These are phyloP conservation scores for Etheostoma nigrum DNA, from an alignment of 2,797 vertebrate genomes.

Conservation along the genomic window DNA sequence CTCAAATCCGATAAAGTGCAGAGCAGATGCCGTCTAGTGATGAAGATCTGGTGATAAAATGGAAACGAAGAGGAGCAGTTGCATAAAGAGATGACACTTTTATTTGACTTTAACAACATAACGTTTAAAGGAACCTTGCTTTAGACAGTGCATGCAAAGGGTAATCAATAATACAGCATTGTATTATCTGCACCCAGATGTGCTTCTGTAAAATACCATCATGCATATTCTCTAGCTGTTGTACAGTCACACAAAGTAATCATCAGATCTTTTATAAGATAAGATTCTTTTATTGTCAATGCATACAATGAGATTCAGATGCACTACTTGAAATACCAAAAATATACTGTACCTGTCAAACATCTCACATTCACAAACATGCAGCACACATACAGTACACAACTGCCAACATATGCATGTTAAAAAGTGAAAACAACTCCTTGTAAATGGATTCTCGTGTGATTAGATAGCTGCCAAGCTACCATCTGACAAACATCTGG, in stretches of 20 bases:
- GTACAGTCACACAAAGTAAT: constrained; percentile 17
- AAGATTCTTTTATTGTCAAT: too few relatives aligned
- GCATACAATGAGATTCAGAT: too few relatives aligned
- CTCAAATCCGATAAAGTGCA: neutral
- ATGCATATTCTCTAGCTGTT: constrained; percentile 14
- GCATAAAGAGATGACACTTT: neutral
- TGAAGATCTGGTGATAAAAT: neutral
- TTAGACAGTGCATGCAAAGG: too few relatives aligned
- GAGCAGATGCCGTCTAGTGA: neutral
- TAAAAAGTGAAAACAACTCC: constrained; percentile 1
- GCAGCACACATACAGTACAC: too few relatives aligned
- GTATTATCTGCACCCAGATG: neutral
- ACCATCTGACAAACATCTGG: constrained; percentile 64
- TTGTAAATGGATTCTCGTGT: constrained; percentile 16
- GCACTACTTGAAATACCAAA: too few relatives aligned
- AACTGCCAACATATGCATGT: too few relatives aligned
- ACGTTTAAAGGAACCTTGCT: neutral
- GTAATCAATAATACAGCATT: too few relatives aligned
- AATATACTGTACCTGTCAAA: too few relatives aligned
- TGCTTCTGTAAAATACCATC: constrained; percentile 1
- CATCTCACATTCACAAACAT: too few relatives aligned
- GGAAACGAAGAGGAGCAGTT: neutral
- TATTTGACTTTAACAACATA: constrained; percentile 3
- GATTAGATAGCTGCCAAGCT: constrained; percentile 10
- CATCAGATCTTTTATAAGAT: constrained; percentile 26